Evolutionary conservation across 2,888 invertebrate species (phyloP).

Genomic region (Biston stratarius): DNA sequence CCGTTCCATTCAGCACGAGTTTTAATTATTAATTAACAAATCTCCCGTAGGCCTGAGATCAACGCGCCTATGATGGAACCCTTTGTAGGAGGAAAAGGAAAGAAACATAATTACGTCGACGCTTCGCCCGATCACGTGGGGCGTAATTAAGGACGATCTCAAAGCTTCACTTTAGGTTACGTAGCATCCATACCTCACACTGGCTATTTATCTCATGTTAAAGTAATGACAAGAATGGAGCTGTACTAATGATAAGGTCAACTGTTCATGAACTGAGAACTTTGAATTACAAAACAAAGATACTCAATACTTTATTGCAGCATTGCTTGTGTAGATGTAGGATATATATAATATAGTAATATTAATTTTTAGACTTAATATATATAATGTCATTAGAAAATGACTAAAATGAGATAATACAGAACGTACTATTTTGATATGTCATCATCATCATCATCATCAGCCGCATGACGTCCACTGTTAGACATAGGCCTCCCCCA

Average conservation of each 20-base stretch:
- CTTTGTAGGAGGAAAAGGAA: slow-evolving; percentile 39
- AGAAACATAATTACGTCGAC: slow-evolving; percentile 43
- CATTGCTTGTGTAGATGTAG: no score
- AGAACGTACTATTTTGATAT: no score
- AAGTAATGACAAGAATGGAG: neutral
- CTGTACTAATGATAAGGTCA: neutral
- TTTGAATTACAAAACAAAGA: no score
- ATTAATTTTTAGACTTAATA: no score
- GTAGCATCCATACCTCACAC: neutral
- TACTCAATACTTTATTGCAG: no score
- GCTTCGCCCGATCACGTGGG: slow-evolving; percentile 45
- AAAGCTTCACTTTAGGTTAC: slow-evolving; percentile 31
- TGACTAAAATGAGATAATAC: no score
- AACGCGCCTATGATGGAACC: slow-evolving; percentile 41
- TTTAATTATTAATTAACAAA: slow-evolving; percentile 22
- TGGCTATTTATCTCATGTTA: neutral
- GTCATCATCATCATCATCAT: no score
- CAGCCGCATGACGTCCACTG: no score
- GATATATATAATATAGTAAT: no score
- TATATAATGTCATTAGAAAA: no score
- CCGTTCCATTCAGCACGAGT: slow-evolving; percentile 16
- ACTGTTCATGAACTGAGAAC: no score
- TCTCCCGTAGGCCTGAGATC: slow-evolving; percentile 12
- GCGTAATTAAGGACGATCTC: slow-evolving; percentile 42
- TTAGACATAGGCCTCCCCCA: no score